Evolutionary conservation across 2,113 vertebrate species (phyloP), one percentile per base, ranked within the genome.

Genomic region (Lepus americanus): DNA sequence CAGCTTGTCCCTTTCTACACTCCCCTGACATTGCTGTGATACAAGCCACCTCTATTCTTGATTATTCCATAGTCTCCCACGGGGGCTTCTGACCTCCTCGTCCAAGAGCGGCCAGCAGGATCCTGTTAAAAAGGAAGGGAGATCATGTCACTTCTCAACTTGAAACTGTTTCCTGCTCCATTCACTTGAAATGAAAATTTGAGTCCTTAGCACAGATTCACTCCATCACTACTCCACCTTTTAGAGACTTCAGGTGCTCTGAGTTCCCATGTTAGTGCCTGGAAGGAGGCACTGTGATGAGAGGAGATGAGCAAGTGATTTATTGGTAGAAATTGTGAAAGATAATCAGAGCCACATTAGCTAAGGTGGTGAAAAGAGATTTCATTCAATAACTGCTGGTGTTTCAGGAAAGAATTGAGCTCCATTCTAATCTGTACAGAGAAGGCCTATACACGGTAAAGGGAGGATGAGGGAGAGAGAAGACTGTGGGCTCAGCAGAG

Each of bases 81-180:
- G 8, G 36, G 1, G 8, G 19, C 12, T 84, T 2, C 36, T n/a
- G n/a, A 16, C 25, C 1, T 59, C 33, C 23, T 1, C 6, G 23
- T 59, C 59, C 4, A 2, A n/a, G 14, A 64, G 9, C 2, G 44
- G 55, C 11, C 23, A 53, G 79, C 29, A 4, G 13, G 51, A 59
- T n/a, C 7, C n/a, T 23, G 1, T 23, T 76, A 63, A 36, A 70
- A 81, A 64, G 74, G 16, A 92, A 77, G 2, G 0, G 0, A 59
- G 16, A 36, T 27, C 9, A 12, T 80, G 17, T n/a, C 25, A 72
- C 2, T 49, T 88, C 29, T 87, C 51, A 77, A 8, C 6, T 76
- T 23, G 4, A 53, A 86, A n/a, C 12, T 85, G 49, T 69, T 82
- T 85, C 36, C 19, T 74, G 11, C 9, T 64, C 27, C 27, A 74